Conservation (phyloP, 2,888 invertebrate genomes). For the Ophraella communa region DNA sequence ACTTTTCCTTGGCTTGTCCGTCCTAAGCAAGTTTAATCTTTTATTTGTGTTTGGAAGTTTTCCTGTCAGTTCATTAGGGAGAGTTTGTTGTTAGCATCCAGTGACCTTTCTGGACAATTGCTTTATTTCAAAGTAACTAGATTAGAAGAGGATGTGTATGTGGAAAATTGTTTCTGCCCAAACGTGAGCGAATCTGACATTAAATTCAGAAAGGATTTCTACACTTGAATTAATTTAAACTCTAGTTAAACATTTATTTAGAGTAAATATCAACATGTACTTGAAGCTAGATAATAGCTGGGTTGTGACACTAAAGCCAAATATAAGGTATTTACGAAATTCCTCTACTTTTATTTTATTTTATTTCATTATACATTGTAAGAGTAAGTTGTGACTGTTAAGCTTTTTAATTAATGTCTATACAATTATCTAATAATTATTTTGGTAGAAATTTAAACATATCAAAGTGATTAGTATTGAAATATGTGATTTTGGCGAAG, state of each 20-base stretch:
- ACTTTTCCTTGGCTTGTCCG: neutral
- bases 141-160: constrained; percentile 3
- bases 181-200: constrained; percentile 3
- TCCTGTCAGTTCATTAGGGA: constrained; percentile 24
- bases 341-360: no score
- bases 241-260: neutral
- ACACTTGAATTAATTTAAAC: neutral
- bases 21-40: constrained; percentile 17
- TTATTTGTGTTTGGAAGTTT: constrained; percentile 27
- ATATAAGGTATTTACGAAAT: no score
- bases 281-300: no score
- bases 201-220: neutral
- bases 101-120: constrained; percentile 21
- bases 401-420: no score
- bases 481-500: no score
- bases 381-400: no score
- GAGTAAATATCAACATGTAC: no score
- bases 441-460: no score
- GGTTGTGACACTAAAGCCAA: no score
- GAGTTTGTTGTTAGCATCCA: constrained; percentile 22
- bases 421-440: no score
- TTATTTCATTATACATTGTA: no score
- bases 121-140: constrained; percentile 14
- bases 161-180: neutral
- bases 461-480: no score